Base-by-base conservation (phyloP, 2,113 vertebrate species). In the Echinops telfairi region DNA sequence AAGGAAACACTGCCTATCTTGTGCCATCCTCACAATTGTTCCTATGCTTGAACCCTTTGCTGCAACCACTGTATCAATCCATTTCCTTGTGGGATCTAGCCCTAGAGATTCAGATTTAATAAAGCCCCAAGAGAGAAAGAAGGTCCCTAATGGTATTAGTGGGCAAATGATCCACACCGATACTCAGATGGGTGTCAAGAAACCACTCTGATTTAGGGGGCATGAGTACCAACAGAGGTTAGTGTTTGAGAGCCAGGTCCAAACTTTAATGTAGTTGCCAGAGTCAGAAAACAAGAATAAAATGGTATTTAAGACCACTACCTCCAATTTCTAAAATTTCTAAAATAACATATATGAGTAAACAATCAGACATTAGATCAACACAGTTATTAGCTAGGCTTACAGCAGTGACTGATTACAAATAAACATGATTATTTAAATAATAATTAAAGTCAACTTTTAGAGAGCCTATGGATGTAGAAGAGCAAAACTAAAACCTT, bases 261-360 rank as follows among this genome's bases (percentile, higher is more conserved):
- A 92, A 78, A 27, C 53, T 92, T 93, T 6, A 94, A 95, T 73
- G 11, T 14, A 81, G 27, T 89, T 80, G 82, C 25, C 47, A 89
- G 2, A 73, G 22, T 83, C n/a, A 92, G 40, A 91, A 90, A 84
- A 92, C 31, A 2, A 77, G 9, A 9, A 75, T 2, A 70, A 88
- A 90, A 94, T 76, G 38, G 79, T 23, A 36, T 92, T 23, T 85
- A 79, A 53, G 77, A 11, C 90, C 87, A 17, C 38, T 20, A 78
- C 90, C 33, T 16, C 47, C 47, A 14, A 92, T 62, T 87, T 93
- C 71, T 89, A 75, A 91, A 96, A 90, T 68, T 81, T 93, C 77
- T 89, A 75, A 94, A 96, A 90, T 88, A 12, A 66, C 89, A 9
- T 85, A 53, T 73, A 53, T 29, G 87, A 2, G 25, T 43, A 2